These are phyloP conservation scores for Gallirallus australis DNA, from an alignment of 2,797 vertebrate species.

Conservation along the genomic window DNA sequence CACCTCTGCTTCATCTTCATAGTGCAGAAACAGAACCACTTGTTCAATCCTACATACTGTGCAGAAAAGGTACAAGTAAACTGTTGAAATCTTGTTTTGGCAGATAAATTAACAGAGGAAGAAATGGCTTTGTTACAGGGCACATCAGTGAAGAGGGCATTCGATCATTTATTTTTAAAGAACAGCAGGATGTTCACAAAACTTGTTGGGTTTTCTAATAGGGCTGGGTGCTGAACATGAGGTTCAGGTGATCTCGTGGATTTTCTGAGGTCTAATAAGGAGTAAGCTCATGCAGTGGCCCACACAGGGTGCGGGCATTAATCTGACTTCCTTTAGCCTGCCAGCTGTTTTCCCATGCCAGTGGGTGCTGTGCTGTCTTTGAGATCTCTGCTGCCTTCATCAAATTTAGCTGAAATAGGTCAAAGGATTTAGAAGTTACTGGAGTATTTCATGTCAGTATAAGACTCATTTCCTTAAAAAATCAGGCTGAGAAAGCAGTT, in stretches of 20 bases:
- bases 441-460: background rate
- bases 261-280: background rate
- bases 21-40: background rate
- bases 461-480: conserved; percentile 6
- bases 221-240: background rate
- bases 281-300: background rate
- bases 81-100: background rate
- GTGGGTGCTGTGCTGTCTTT: background rate
- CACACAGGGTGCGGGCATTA: background rate
- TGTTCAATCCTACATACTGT: background rate
- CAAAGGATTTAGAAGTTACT: background rate
- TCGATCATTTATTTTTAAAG: background rate
- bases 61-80: background rate
- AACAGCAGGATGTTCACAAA: background rate
- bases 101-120: background rate
- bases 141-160: background rate
- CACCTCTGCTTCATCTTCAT: background rate
- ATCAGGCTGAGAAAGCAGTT: background rate
- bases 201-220: background rate
- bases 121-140: background rate
- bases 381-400: background rate
- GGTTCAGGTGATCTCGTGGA: accelerated
- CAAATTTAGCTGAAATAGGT: background rate
- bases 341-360: background rate
- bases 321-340: background rate